These are phyloP conservation scores for Cosmopolites sordidus DNA, from an alignment of 2,888 invertebrate species.

Conservation along the genomic window DNA sequence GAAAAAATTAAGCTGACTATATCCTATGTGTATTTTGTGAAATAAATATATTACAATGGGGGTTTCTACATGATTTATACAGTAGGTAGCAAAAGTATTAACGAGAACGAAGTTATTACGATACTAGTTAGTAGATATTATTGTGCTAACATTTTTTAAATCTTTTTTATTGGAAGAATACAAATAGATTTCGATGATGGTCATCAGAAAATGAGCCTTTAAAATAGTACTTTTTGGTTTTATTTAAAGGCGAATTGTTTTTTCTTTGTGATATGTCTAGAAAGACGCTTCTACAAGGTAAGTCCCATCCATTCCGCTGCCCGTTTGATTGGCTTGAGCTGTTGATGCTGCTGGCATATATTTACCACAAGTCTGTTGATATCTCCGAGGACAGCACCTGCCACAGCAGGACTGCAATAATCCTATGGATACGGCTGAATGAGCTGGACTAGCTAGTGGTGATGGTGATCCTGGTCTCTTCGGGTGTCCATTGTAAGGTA, in stretches of 20 bases:
- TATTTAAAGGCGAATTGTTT: background rate
- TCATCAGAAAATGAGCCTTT: conserved; percentile 13
- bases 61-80: conserved; percentile 9
- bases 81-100: conserved; percentile 5
- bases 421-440: conserved; percentile 64
- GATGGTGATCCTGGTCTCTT: conserved; percentile 88
- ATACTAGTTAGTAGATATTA: background rate
- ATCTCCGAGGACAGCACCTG: conserved; percentile 81
- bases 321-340: conserved; percentile 74
- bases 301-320: conserved; percentile 79
- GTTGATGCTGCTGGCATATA: conserved; percentile 82
- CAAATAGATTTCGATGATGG: conserved; percentile 14
- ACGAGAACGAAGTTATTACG: conserved; percentile 11
- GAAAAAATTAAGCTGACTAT: background rate
- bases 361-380: conserved; percentile 84
- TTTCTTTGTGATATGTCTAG: conserved; percentile 44
- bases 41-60: conserved; percentile 13
- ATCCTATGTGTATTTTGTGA: background rate
- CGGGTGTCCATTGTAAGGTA: conserved; percentile 89
- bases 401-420: conserved; percentile 77
- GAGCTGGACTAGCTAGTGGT: conserved; percentile 81
- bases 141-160: background rate
- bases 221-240: conserved; percentile 3
- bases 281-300: conserved; percentile 83
- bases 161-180: conserved; percentile 1